Conservation (phyloP, 2,797 vertebrate genomes). For the Squalus acanthias region DNA sequence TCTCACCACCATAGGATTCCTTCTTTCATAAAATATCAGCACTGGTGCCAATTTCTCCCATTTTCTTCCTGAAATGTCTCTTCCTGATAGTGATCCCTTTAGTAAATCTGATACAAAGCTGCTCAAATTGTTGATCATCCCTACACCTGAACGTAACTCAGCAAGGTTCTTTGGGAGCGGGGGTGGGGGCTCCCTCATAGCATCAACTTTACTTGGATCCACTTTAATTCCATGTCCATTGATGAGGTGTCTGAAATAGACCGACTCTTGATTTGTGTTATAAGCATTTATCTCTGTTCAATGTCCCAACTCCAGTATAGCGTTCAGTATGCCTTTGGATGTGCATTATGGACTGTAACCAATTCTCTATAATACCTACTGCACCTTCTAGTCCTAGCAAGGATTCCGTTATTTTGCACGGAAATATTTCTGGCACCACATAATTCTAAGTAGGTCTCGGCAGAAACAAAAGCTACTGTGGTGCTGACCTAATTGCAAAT, state of each 20-base stretch:
- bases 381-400: not conserved
- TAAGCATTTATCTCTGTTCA: too few species aligned
- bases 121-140: not conserved
- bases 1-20: not conserved
- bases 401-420: not conserved
- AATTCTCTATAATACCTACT: not conserved
- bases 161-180: too few species aligned
- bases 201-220: not conserved
- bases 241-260: too few species aligned
- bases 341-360: not conserved
- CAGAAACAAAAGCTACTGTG: not conserved
- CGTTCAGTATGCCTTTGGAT: not conserved
- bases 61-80: not conserved
- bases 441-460: not conserved
- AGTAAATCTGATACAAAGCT: not conserved
- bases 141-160: not conserved
- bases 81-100: not conserved
- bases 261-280: too few species aligned
- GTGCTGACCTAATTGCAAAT: not conserved
- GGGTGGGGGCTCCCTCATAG: not conserved
- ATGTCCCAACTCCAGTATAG: not conserved
- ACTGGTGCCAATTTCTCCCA: not conserved
- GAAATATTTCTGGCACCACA: not conserved
- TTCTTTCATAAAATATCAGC: not conserved
- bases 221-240: too few species aligned